Conservation (phyloP, 1,140 invertebrate species). For the Chironomus tepperi region DNA sequence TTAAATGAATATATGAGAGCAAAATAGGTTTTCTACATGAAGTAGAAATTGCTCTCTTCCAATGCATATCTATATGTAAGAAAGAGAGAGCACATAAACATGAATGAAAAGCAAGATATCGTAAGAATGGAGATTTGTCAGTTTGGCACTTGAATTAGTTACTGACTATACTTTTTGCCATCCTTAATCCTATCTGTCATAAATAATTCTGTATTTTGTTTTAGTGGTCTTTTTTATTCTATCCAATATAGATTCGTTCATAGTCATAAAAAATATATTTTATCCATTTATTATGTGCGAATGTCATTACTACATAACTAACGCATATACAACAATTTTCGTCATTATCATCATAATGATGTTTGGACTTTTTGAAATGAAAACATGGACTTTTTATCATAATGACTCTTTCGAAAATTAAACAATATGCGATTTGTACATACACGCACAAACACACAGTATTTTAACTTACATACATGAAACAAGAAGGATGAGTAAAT, state of each 20-base stretch:
- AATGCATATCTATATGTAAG: background rate
- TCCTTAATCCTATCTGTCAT: background rate
- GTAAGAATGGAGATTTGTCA: slow-evolving; percentile 6
- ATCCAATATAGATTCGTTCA: background rate
- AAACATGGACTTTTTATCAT: background rate
- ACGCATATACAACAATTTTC: background rate
- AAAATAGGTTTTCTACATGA: background rate
- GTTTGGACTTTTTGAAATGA: slow-evolving; percentile 21
- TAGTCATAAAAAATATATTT: background rate
- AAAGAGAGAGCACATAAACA: background rate
- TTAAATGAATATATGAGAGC: slow-evolving; percentile 1
- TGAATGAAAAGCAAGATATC: background rate
- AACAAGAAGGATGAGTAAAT: background rate
- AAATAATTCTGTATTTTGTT: background rate
- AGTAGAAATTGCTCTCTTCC: background rate
- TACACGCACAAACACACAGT: background rate
- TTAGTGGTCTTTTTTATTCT: background rate
- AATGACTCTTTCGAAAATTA: slow-evolving; percentile 7
- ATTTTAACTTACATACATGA: background rate
- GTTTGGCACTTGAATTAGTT: slow-evolving; percentile 5
- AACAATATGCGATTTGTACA: slow-evolving; percentile 7
- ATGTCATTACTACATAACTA: background rate
- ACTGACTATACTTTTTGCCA: background rate
- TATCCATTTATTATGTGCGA: background rate
- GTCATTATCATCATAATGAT: slow-evolving; percentile 10